phyloP scores from a whole-genome alignment of 2,113 vertebrate species.

The Apteryx mantelli region DNA sequence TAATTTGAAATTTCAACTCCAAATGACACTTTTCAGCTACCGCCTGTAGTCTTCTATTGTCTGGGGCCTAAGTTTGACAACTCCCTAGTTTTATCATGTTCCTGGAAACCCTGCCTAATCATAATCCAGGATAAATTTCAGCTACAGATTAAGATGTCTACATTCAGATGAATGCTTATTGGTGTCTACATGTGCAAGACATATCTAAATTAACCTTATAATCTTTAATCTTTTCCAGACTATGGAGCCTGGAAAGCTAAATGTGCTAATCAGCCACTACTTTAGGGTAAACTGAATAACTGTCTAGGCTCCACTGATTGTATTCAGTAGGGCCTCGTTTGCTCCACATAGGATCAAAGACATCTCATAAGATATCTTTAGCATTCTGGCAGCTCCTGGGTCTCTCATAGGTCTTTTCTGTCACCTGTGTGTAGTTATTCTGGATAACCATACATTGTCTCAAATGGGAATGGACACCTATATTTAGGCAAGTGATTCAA shows the following conservation, averaged over 20 bases:
- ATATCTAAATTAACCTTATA: not conserved
- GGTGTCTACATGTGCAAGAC: not conserved
- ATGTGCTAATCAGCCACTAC: not conserved
- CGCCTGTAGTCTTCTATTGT: not conserved
- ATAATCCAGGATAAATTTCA: not conserved
- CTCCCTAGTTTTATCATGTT: not conserved
- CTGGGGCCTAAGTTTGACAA: not conserved
- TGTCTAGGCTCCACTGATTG: not conserved
- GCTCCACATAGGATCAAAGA: no score
- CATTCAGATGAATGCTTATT: not conserved
- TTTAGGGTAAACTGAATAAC: not conserved
- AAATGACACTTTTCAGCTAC: not conserved
- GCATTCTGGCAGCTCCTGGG: not conserved
- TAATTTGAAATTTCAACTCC: not conserved
- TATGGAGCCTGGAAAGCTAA: not conserved
- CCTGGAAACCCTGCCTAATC: not conserved
- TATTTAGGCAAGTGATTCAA: not conserved
- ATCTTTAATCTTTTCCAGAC: not conserved
- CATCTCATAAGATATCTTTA: not conserved
- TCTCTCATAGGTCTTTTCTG: not conserved
- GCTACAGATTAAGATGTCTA: not conserved
- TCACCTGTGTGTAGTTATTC: not conserved
- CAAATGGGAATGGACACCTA: not conserved
- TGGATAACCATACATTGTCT: accelerated
- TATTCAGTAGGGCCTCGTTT: not conserved